Base-by-base conservation (phyloP, 2,888 invertebrate species). In the Campoplex nolae region DNA sequence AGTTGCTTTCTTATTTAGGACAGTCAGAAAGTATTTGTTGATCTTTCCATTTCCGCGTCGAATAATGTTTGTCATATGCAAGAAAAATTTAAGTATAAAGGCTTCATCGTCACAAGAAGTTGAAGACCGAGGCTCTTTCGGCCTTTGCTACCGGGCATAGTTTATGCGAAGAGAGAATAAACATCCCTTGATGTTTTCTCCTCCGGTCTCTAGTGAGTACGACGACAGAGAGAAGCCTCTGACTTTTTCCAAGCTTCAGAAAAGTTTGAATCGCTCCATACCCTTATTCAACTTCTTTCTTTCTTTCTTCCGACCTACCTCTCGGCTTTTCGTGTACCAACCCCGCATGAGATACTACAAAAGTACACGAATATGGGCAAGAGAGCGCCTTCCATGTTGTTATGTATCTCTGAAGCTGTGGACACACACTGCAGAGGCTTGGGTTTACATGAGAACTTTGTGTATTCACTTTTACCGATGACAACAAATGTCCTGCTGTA, bases 121-220 rank as follows among this genome's bases (percentile, higher is more conserved):
- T 77, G 78, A 71, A 82, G 78, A 67, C 80, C 81, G 51, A 56
- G 76, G 67, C 65, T 76, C 76, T 80, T 80, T 75, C 54, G 79
- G 71, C 79, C 75, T 71, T 74, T n/a, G 16, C 48, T 65, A n/a
- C 11, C 13, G 42, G 23, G 11, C 56, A 67, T 65, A 67, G 85
- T 79, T 71, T 71, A 86, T 42, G 70, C 76, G 74, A 80, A 81
- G 80, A 86, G 84, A 85, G 86, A 83, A 85, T 82, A 81, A 83
- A 86, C 84, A 84, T 85, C 87, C 88, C 89, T 89, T 87, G 88
- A 89, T 89, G 89, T 88, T 89, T 84, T 83, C 75, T 79, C 83
- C 83, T 1, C 4, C 38, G 48, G 79, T 83, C 83, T 79, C 65
- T 38, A 75, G 86, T 35, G 78, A 68, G 70, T 77, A 70, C 70